These are phyloP conservation scores for Cheilosia grossa DNA, from an alignment of 2,888 invertebrate species.

Conservation along the genomic window DNA sequence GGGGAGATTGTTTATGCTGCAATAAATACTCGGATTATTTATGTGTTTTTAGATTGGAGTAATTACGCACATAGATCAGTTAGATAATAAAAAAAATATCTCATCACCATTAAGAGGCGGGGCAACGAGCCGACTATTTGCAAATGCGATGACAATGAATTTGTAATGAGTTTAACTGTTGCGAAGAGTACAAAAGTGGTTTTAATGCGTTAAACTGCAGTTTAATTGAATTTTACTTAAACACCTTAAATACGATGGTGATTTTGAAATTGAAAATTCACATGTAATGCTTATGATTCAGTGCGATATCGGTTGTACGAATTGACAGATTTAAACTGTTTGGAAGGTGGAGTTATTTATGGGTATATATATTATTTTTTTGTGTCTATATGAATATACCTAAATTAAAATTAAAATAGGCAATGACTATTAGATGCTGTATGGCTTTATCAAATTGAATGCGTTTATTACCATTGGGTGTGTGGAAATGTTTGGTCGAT, in stretches of 20 bases:
- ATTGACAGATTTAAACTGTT: neutral
- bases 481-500: neutral
- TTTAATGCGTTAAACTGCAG: conserved; percentile 38
- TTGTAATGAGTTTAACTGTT: conserved; percentile 53
- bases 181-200: conserved; percentile 35
- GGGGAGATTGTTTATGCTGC: conserved; percentile 55
- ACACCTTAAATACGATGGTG: conserved; percentile 31
- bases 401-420: conserved; percentile 4
- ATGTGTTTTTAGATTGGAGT: conserved; percentile 33
- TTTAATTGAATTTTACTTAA: conserved; percentile 59
- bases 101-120: neutral
- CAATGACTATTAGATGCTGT: neutral
- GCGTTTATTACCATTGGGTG: neutral
- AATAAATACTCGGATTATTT: conserved; percentile 63
- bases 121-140: conserved; percentile 19
- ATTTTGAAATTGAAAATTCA: conserved; percentile 43
- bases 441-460: neutral
- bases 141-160: conserved; percentile 56
- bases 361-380: neutral
- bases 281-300: conserved; percentile 44
- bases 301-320: conserved; percentile 17
- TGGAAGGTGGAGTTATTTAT: conserved; percentile 9
- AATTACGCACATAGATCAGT: conserved; percentile 21
- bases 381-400: neutral
- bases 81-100: conserved; percentile 1